Evolutionary conservation across 2,113 vertebrate genomes (phyloP).

Genomic region (Anser brachyrhynchus): DNA sequence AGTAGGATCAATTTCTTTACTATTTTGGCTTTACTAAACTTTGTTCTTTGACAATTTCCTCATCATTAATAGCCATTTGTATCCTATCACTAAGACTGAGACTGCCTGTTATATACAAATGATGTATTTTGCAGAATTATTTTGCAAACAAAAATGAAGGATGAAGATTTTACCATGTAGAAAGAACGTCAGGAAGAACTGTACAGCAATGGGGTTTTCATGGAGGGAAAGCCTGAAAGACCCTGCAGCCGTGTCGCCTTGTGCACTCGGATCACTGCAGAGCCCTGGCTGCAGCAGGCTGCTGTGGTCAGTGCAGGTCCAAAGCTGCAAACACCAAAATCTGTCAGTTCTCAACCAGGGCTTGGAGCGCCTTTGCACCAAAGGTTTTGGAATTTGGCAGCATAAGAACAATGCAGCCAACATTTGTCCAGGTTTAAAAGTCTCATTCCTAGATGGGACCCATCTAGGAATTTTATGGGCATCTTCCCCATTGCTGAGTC

Average conservation of each 20-base stretch:
- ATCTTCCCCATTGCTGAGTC: neutral
- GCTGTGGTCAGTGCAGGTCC: neutral
- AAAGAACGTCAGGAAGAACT: neutral
- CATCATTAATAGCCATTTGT: slow-evolving; percentile 9
- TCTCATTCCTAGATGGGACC: neutral
- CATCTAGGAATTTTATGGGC: neutral
- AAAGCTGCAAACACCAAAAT: neutral
- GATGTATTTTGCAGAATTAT: neutral
- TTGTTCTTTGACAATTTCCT: slow-evolving; percentile 37
- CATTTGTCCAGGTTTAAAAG: neutral
- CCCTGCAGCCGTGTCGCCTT: rapidly evolving
- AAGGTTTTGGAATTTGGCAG: neutral
- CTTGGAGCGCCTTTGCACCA: neutral
- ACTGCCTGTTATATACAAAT: neutral
- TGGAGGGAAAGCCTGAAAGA: neutral
- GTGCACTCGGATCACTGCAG: neutral
- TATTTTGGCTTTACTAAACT: slow-evolving; percentile 26
- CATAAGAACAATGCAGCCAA: neutral
- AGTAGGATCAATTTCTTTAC: slow-evolving; percentile 32
- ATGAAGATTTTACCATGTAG: neutral
- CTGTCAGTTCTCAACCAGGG: neutral
- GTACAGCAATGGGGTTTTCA: neutral
- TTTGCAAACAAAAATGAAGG: neutral
- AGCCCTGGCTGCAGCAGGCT: neutral
- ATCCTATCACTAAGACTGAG: neutral